These are phyloP conservation scores for Pseudococcus jackbeardsleyi DNA, from an alignment of 2,888 invertebrate genomes.

Conservation along the genomic window DNA sequence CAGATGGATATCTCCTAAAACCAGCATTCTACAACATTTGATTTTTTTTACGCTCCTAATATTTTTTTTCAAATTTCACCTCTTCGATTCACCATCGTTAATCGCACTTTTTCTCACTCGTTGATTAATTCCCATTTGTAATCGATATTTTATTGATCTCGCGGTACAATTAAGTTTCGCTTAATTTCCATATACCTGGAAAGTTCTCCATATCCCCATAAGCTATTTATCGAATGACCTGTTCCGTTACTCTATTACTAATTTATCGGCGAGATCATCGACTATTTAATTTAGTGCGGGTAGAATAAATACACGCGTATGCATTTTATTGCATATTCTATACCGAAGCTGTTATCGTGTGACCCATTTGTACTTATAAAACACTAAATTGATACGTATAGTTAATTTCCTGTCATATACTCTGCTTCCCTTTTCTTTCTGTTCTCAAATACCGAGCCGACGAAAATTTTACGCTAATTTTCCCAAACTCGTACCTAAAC, in stretches of 20 bases:
- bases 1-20: too few relatives aligned
- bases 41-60: not conserved
- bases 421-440: too few relatives aligned
- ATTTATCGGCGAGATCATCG: constrained; percentile 31
- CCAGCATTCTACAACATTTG: too few relatives aligned
- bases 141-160: not conserved
- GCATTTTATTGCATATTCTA: constrained; percentile 12
- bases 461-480: not conserved
- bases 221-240: not conserved
- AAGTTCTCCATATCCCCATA: not conserved
- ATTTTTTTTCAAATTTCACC: not conserved
- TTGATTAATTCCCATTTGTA: not conserved
- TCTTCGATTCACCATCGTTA: not conserved
- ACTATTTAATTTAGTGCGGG: constrained; percentile 26
- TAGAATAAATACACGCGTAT: not conserved
- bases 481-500: not conserved
- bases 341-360: constrained; percentile 1
- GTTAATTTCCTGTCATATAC: too few relatives aligned
- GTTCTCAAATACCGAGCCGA: not conserved
- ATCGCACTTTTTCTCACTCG: not conserved
- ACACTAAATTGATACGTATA: not conserved
- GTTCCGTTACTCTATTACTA: constrained; percentile 12
- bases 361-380: not conserved
- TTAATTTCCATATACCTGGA: not conserved
- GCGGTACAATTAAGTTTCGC: constrained; percentile 11